phyloP scores from a whole-genome alignment of 2,113 vertebrate genomes.

The Platysternon megacephalum region DNA sequence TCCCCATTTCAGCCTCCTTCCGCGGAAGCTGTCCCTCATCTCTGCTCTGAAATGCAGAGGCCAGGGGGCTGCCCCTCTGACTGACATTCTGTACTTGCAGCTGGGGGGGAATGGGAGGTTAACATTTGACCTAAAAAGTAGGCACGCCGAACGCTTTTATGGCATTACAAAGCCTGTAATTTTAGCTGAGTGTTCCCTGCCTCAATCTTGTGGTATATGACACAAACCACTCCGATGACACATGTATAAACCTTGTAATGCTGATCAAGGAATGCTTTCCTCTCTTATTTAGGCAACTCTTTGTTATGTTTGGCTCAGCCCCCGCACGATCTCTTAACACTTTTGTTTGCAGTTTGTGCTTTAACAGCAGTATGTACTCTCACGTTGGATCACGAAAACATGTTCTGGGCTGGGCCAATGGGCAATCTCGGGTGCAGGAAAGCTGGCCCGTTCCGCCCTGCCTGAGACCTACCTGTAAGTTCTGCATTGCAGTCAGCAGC shows the following conservation, averaged over 20 bases:
- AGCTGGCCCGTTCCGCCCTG: not conserved
- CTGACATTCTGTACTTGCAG: not conserved
- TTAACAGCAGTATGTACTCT: not conserved
- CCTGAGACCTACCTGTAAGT: rapidly evolving
- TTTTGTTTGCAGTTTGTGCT: not conserved
- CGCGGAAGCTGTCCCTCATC: not conserved
- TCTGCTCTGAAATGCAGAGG: not conserved
- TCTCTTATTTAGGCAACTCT: not conserved
- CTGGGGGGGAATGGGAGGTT: not conserved
- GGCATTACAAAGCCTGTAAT: not conserved
- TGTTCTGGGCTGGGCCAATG: rapidly evolving
- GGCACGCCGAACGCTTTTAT: not conserved
- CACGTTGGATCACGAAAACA: not conserved
- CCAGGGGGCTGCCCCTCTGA: not conserved
- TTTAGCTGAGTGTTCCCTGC: not conserved
- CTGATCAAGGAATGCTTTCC: not conserved
- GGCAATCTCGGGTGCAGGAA: rapidly evolving
- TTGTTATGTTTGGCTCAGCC: not conserved
- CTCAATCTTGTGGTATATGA: not conserved
- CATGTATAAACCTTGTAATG: not conserved
- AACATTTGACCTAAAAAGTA: not conserved
- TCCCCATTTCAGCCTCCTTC: not conserved
- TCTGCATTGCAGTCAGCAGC: not conserved
- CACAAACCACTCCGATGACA: not conserved
- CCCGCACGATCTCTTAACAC: not conserved